Conservation (phyloP, 2,888 invertebrate species). For the Drosophila ezoana region DNA sequence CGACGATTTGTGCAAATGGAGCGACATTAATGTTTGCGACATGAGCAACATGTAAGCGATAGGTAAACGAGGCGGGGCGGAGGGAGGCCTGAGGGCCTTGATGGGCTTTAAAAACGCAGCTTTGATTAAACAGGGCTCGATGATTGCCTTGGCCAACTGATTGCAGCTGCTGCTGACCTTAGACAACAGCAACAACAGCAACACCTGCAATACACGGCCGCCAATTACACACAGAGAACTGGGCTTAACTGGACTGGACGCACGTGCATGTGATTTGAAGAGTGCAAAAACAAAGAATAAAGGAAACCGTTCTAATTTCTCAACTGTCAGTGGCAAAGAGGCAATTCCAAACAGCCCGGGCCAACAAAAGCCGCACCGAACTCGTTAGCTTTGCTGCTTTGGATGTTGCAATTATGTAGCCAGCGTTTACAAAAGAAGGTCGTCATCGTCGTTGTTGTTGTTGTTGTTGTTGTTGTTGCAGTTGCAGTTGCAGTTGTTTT, state of each 20-base stretch:
- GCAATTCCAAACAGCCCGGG: slow-evolving; percentile 39
- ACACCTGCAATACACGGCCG: slow-evolving; percentile 26
- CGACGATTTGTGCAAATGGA: slow-evolving; percentile 63
- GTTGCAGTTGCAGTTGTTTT: slow-evolving; percentile 18
- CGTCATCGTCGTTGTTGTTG: slow-evolving; percentile 47
- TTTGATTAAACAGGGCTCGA: slow-evolving; percentile 54
- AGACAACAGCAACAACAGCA: slow-evolving; percentile 39
- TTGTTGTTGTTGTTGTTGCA: slow-evolving; percentile 15
- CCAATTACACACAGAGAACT: slow-evolving; percentile 37
- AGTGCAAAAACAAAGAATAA: slow-evolving; percentile 46
- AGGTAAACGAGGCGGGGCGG: not conserved
- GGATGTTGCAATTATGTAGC: slow-evolving; percentile 74
- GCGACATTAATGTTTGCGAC: slow-evolving; percentile 49
- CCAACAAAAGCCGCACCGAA: slow-evolving; percentile 44
- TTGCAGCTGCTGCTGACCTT: slow-evolving; percentile 59
- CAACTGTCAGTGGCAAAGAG: slow-evolving; percentile 76
- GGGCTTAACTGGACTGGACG: slow-evolving; percentile 18
- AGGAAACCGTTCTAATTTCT: slow-evolving; percentile 76
- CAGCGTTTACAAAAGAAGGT: slow-evolving; percentile 76
- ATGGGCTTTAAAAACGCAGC: slow-evolving; percentile 26
- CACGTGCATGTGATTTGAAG: slow-evolving; percentile 77
- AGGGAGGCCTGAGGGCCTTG: not conserved
- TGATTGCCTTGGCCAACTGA: slow-evolving; percentile 44
- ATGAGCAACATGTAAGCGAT: slow-evolving; percentile 41
- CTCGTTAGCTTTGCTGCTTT: slow-evolving; percentile 67